A percentile compares a stretch with the other conserved stretches of the same genome.
These are phyloP conservation scores for Drosophila grimshawi DNA, from an alignment of 1,140 invertebrate species.

Conservation along the genomic window DNA sequence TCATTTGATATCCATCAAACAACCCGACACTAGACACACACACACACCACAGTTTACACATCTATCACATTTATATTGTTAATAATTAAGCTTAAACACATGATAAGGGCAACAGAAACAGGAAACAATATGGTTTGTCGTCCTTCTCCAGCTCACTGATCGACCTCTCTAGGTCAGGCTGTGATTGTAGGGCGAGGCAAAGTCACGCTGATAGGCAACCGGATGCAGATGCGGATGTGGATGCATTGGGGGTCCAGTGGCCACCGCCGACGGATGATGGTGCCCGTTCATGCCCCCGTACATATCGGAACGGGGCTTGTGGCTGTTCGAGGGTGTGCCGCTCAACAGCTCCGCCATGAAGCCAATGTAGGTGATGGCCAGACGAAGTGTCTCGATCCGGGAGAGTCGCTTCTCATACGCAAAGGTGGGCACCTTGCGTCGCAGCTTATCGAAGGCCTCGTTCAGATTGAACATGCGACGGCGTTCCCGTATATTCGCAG, in stretches of 20 bases:
- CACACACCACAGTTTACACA: background rate
- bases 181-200: conserved; percentile 80
- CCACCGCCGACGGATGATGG: conserved; percentile 56
- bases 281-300: conserved; percentile 77
- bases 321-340: conserved; percentile 86
- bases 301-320: conserved; percentile 83
- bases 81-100: conserved; percentile 16
- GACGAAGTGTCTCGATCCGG: conserved; percentile 97
- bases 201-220: conserved; percentile 76
- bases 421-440: conserved; percentile 98
- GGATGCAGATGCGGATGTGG: conserved; percentile 76
- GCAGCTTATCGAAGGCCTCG: conserved; percentile 97
- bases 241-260: conserved; percentile 64
- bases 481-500: conserved; percentile 97
- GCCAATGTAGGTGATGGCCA: conserved; percentile 99
- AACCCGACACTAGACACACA: background rate
- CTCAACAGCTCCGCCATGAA: conserved; percentile 97
- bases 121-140: conserved; percentile 6
- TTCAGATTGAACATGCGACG: conserved; percentile 99
- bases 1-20: too few species aligned
- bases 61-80: conserved; percentile 23
- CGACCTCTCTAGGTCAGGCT: conserved; percentile 43
- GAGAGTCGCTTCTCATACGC: conserved; percentile 99
- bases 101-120: conserved; percentile 15
- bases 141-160: background rate